A percentile compares a stretch with the other conserved stretches of the same genome.
phyloP scores from a whole-genome alignment of 2,797 vertebrate species.

The Argentina silus region DNA sequence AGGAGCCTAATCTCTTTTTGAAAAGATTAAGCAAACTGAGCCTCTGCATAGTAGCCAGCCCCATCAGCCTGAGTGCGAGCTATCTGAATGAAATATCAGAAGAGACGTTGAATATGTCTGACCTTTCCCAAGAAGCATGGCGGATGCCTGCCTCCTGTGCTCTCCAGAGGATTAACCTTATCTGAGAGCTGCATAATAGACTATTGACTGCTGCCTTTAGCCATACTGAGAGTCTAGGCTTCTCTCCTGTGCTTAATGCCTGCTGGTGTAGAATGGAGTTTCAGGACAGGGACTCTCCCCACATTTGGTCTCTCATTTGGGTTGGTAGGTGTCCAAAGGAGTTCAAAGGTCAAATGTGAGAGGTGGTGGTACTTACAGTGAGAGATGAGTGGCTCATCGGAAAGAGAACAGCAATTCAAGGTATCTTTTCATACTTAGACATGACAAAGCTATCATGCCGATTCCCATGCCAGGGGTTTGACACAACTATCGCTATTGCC shows the following conservation, averaged over 20 bases:
- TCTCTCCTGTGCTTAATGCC: conserved; percentile 4
- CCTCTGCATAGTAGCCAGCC: conserved; percentile 36
- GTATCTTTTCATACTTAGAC: background rate
- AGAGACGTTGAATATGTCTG: conserved; percentile 67
- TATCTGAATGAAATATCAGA: conserved; percentile 64
- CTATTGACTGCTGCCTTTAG: conserved; percentile 48
- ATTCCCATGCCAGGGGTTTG: background rate
- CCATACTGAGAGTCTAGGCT: conserved; percentile 31
- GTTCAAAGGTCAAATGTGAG: background rate
- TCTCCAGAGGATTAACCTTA: conserved; percentile 60
- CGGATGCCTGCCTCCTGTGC: conserved; percentile 34
- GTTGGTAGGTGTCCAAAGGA: conserved; percentile 10
- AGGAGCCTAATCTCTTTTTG: conserved; percentile 56
- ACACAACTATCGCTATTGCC: background rate
- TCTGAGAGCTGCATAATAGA: conserved; percentile 59
- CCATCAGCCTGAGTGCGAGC: conserved; percentile 39
- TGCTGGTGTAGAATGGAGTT: conserved; percentile 25
- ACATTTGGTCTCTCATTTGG: background rate
- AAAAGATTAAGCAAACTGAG: conserved; percentile 51
- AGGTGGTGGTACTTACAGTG: background rate
- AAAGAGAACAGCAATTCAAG: background rate
- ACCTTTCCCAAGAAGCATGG: conserved; percentile 64
- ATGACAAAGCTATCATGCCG: background rate
- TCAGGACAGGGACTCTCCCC: background rate
- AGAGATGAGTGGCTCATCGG: background rate